Conservation (phyloP, 1,140 invertebrate species). For the Lanistes nyassanus region DNA sequence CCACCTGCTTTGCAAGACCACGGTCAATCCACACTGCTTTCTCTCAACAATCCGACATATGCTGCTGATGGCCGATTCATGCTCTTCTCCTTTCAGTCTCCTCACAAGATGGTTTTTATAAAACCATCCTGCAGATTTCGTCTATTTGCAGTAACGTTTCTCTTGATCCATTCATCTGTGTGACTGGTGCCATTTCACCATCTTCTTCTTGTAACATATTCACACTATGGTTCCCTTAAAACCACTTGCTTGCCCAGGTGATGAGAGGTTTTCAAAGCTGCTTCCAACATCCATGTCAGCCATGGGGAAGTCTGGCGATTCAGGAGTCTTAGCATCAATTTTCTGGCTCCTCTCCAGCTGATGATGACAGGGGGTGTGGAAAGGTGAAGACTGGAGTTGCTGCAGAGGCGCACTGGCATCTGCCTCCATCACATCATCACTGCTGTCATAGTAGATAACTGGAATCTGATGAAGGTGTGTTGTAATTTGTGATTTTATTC, state of each 20-base stretch:
- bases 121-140: background rate
- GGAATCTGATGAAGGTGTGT: conserved; percentile 19
- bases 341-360: conserved; percentile 3
- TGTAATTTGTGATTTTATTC: no score
- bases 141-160: background rate
- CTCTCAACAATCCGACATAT: no score
- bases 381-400: background rate
- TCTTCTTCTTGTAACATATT: background rate
- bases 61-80: no score
- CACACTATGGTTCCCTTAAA: conserved; percentile 18
- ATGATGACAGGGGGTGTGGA: background rate
- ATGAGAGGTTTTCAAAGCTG: background rate
- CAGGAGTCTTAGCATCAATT: conserved; percentile 11
- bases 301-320: conserved; percentile 16
- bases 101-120: background rate
- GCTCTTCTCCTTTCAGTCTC: no score
- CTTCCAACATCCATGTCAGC: conserved; percentile 6
- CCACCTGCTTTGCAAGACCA: no score
- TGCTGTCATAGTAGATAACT: conserved; percentile 27
- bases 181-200: background rate
- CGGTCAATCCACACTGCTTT: no score
- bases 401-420: background rate
- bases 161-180: background rate
- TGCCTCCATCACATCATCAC: background rate
- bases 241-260: background rate